Percentiles rank a stretch among this genome's conserved stretches.
Conservation (phyloP, 2,797 vertebrate genomes). For the Diplodus sargus region DNA sequence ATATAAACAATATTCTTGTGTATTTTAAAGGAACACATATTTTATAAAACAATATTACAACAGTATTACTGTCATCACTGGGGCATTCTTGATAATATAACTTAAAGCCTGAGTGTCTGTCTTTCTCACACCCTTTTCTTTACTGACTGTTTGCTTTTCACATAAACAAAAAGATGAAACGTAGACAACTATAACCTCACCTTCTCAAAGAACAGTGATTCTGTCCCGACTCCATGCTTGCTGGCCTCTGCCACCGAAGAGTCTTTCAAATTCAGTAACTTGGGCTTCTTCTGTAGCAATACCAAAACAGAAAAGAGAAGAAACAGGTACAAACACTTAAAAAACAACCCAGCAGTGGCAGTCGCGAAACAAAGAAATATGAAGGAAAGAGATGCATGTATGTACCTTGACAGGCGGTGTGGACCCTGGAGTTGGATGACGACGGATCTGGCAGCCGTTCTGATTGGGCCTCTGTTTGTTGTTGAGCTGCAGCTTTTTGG, state of each 20-base stretch:
- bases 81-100: no score
- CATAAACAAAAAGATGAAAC: neutral
- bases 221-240: conserved; percentile 95
- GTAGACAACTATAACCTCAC: conserved; percentile 70
- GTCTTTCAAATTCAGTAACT: conserved; percentile 93
- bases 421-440: conserved; percentile 87
- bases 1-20: no score
- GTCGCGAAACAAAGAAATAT: neutral
- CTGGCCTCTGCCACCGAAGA: conserved; percentile 90
- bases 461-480: conserved; percentile 95
- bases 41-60: neutral
- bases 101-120: no score
- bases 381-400: neutral
- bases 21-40: neutral
- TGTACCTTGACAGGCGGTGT: conserved; percentile 75
- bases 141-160: neutral
- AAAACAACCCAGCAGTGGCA: neutral
- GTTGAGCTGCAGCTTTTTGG: conserved; percentile 95
- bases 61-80: neutral
- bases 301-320: neutral
- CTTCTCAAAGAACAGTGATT: conserved; percentile 99
- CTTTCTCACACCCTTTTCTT: neutral
- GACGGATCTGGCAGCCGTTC: conserved; percentile 94
- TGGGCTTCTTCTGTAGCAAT: conserved; percentile 93
- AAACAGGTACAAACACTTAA: conserved; percentile 20